Percentiles rank a stretch among this genome's conserved stretches.
Evolutionary conservation across 2,797 vertebrate genomes (phyloP).

Genomic region (Trichosurus vulpecula): DNA sequence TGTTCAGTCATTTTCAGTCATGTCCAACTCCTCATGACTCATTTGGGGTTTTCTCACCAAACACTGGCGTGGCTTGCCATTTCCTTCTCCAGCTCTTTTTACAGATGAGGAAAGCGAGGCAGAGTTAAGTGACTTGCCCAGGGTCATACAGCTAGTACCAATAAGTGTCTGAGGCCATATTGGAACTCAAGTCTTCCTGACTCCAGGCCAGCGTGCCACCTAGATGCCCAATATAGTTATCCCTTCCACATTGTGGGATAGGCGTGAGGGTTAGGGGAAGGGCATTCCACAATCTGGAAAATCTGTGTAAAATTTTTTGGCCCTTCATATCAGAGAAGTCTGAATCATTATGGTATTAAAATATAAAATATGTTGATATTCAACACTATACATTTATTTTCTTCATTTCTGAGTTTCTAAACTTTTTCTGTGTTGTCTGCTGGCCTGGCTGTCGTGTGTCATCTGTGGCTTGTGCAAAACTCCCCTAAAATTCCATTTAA

Average conservation of each 20-base stretch:
- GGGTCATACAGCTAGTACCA: neutral
- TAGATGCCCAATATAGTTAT: neutral
- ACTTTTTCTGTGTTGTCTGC: neutral
- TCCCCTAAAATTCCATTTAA: neutral
- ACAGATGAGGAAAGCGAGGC: neutral
- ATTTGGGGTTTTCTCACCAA: neutral
- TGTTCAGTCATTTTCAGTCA: neutral
- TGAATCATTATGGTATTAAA: neutral
- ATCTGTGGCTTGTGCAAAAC: neutral
- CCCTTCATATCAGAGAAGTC: neutral
- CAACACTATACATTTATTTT: neutral
- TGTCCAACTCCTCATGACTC: neutral
- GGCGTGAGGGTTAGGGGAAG: neutral
- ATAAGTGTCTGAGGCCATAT: neutral
- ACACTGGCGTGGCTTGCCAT: neutral
- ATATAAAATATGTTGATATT: neutral
- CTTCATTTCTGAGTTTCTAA: neutral
- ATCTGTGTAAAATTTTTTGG: neutral
- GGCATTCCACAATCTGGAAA: neutral
- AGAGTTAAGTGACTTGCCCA: neutral
- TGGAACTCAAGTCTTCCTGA: neutral
- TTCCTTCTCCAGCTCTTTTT: neutral
- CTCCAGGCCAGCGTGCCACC: neutral
- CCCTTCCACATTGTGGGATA: neutral
- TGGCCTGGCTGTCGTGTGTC: neutral